These are phyloP conservation scores for Aleiodes leptofemur DNA, from an alignment of 2,888 invertebrate genomes.

Conservation along the genomic window DNA sequence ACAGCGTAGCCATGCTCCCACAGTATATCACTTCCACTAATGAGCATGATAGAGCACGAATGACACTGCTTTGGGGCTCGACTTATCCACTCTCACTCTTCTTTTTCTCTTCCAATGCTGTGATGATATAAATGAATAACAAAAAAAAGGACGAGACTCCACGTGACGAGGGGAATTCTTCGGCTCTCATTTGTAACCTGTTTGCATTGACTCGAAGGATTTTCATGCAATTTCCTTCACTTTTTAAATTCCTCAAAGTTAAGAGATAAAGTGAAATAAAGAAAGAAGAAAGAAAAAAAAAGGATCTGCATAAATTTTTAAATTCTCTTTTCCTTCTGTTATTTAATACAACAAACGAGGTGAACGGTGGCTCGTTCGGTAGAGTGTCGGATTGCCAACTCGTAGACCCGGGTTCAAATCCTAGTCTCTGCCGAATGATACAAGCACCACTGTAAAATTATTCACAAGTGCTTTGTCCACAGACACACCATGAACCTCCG, in stretches of 20 bases:
- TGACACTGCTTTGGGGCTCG: conserved; percentile 14
- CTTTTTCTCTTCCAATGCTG: background rate
- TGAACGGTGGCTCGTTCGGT: too few relatives aligned
- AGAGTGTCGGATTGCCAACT: too few relatives aligned
- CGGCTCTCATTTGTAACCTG: conserved; percentile 1
- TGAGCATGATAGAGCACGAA: conserved; percentile 40
- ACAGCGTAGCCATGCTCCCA: background rate
- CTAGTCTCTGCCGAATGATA: too few relatives aligned
- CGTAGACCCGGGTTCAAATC: too few relatives aligned
- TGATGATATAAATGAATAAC: conserved; percentile 17
- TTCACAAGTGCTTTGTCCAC: too few relatives aligned
- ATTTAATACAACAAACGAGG: conserved; percentile 31
- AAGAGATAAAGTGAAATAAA: too few relatives aligned
- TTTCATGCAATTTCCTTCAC: background rate
- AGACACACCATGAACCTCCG: too few relatives aligned
- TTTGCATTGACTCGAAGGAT: conserved; percentile 6
- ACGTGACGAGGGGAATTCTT: background rate
- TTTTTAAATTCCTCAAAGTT: background rate
- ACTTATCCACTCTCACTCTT: conserved; percentile 1
- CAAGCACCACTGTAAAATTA: too few relatives aligned
- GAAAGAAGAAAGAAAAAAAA: background rate
- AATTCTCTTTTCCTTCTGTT: background rate
- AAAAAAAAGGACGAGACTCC: conserved; percentile 5
- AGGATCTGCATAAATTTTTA: background rate
- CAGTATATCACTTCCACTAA: conserved; percentile 22